Percentiles rank a stretch among this genome's conserved stretches.
Evolutionary conservation across 2,797 vertebrate genomes (phyloP).

Genomic region (Gymnocypris eckloni): DNA sequence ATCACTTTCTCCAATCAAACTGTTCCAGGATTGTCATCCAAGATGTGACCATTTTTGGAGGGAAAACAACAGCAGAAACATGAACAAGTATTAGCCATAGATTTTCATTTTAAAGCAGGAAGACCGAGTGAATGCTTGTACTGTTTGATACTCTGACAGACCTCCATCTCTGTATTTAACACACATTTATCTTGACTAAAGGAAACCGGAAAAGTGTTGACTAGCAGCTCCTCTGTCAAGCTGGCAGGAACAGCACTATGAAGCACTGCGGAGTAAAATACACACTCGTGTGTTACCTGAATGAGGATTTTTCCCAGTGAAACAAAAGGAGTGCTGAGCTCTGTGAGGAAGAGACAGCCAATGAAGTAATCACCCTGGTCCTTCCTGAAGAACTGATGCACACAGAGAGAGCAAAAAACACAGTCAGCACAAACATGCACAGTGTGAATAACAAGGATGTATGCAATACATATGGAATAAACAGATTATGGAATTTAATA

Average conservation of each 20-base stretch:
- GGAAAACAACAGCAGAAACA: neutral
- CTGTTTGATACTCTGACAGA: neutral
- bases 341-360: slow-evolving; percentile 93
- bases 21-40: neutral
- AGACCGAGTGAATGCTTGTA: neutral
- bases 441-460: slow-evolving; percentile 57
- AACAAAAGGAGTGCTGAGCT: slow-evolving; percentile 97
- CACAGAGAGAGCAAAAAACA: slow-evolving; percentile 31
- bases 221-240: slow-evolving; percentile 22
- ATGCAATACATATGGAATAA: slow-evolving; percentile 28
- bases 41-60: neutral
- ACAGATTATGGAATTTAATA: neutral
- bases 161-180: slow-evolving; percentile 23
- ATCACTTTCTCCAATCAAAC: neutral
- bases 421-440: slow-evolving; percentile 25
- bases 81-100: neutral
- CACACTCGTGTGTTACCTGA: slow-evolving; percentile 80
- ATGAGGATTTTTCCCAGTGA: slow-evolving; percentile 95
- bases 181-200: slow-evolving; percentile 13
- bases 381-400: slow-evolving; percentile 86
- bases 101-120: neutral
- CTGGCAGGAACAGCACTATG: slow-evolving; percentile 39
- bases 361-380: slow-evolving; percentile 95
- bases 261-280: slow-evolving; percentile 50
- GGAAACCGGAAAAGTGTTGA: slow-evolving; percentile 28